phyloP scores from a whole-genome alignment of 2,888 invertebrate species.

The Ischnus inquisitorius region DNA sequence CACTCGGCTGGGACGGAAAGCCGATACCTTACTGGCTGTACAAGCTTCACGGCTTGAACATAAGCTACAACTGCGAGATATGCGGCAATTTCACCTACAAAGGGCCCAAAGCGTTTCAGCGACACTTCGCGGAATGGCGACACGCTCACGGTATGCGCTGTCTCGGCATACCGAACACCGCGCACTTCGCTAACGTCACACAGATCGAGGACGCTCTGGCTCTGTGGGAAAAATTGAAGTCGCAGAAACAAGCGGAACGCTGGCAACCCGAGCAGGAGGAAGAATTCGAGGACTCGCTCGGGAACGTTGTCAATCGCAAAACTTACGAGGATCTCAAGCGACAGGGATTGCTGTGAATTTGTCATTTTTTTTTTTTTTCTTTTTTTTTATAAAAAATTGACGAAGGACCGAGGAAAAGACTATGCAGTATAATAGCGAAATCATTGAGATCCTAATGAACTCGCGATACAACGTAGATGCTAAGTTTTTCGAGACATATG shows the following conservation, averaged over 20 bases:
- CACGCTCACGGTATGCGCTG: slow-evolving; percentile 99
- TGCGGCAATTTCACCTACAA: slow-evolving; percentile 99
- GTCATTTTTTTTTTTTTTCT: neutral
- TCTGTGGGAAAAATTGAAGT: slow-evolving; percentile 97
- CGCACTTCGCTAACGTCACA: slow-evolving; percentile 99
- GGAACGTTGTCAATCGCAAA: slow-evolving; percentile 99
- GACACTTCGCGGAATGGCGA: slow-evolving; percentile 98
- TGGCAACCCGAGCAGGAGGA: slow-evolving; percentile 99
- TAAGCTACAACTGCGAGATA: slow-evolving; percentile 99
- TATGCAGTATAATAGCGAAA: neutral
- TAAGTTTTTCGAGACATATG: neutral
- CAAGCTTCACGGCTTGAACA: slow-evolving; percentile 99
- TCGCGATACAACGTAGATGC: neutral
- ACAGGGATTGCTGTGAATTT: slow-evolving; percentile 95
- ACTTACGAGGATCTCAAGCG: slow-evolving; percentile 99
- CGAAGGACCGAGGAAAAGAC: neutral
- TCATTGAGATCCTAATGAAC: neutral
- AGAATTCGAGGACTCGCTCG: slow-evolving; percentile 99
- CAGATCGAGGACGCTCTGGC: slow-evolving; percentile 99
- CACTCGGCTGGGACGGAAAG: slow-evolving; percentile 99
- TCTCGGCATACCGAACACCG: slow-evolving; percentile 99
- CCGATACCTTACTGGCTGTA: slow-evolving; percentile 99
- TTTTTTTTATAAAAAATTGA: neutral
- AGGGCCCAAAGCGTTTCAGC: slow-evolving; percentile 99
- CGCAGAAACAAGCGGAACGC: slow-evolving; percentile 91